Evolutionary conservation across 2,797 vertebrate genomes (phyloP), one percentile per base, ranked within the genome.

Genomic region (Etheostoma perlongum): DNA sequence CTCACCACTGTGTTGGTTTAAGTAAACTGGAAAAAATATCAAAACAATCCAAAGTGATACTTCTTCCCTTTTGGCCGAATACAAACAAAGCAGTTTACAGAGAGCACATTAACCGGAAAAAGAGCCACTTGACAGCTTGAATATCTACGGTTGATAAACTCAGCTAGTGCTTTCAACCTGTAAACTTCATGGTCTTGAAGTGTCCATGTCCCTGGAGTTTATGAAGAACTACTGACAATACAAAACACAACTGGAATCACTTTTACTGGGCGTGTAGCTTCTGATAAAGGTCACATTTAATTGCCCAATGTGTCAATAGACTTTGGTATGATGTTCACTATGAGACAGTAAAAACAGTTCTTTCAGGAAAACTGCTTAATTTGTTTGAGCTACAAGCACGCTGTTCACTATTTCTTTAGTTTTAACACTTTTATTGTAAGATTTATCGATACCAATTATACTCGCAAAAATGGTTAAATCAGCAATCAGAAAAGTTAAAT

Each of bases 251-350:
- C 46, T 60, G 46, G 46, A 23, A 2, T 23, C 8, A 19, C 21
- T 23, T 8, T 55, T 8, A 5, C 33, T 40, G 70, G 59, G 51
- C 46, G 44, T 9, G 52, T 7, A 3, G 12, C 21, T 5, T 47
- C 21, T 18, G 54, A 23, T 74, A 59, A 67, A 67, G 48, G 63
- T 53, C 55, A 44, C n/a, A 10, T 46, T 52, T 44, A 44, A 76
- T 30, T 27, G 14, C 1, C 46, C 48, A 52, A 42, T 76, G 49
- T 76, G 18, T 69, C 23, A 44, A 23, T 23, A 33, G 66, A 70
- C 44, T 76, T 51, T 70, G 67, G 25, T 18, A 1, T 36, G 70
- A 40, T 3, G 36, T 40, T 40, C 36, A 40, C 10, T 40, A 40
- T 12, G 36, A 40, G 36, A 40, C 36, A 40, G 36, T 40, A 8